Conservation (phyloP, 2,797 vertebrate genomes). For the Echiichthys vipera region DNA sequence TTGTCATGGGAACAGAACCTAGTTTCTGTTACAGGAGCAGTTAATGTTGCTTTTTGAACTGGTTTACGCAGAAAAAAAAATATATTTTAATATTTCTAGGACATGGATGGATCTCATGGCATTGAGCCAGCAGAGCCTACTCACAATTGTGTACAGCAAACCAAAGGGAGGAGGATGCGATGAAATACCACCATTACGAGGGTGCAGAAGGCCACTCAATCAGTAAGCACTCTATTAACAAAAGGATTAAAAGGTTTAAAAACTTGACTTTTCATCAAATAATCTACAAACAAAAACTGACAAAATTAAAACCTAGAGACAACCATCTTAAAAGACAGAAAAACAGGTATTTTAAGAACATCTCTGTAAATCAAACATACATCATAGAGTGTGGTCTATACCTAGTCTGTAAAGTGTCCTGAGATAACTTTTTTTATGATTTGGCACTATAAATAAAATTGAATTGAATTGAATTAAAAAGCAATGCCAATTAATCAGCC, state of each 20-base stretch:
- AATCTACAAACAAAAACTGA: neutral
- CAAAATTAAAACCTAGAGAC: neutral
- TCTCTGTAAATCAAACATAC: too few relatives aligned
- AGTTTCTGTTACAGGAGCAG: constrained; percentile 52
- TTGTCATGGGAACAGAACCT: constrained; percentile 81
- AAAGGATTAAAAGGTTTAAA: neutral
- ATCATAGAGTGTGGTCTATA: too few relatives aligned
- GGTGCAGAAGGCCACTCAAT: neutral
- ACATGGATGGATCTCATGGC: neutral
- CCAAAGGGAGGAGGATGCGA: too few relatives aligned
- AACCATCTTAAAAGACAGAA: neutral
- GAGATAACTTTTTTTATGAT: too few relatives aligned
- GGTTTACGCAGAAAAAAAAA: neutral
- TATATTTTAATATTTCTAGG: neutral
- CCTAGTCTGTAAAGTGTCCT: too few relatives aligned
- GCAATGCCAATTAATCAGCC: too few relatives aligned
- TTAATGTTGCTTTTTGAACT: constrained; percentile 49
- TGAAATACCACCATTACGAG: too few relatives aligned
- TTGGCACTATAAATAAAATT: too few relatives aligned
- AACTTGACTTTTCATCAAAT: neutral
- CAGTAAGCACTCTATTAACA: neutral
- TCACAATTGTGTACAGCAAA: neutral
- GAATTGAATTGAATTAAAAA: too few relatives aligned
- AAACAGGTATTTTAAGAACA: too few relatives aligned
- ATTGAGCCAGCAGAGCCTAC: neutral